These are phyloP conservation scores for Arvicanthis niloticus DNA, from an alignment of 2,113 vertebrate species.

Conservation along the genomic window DNA sequence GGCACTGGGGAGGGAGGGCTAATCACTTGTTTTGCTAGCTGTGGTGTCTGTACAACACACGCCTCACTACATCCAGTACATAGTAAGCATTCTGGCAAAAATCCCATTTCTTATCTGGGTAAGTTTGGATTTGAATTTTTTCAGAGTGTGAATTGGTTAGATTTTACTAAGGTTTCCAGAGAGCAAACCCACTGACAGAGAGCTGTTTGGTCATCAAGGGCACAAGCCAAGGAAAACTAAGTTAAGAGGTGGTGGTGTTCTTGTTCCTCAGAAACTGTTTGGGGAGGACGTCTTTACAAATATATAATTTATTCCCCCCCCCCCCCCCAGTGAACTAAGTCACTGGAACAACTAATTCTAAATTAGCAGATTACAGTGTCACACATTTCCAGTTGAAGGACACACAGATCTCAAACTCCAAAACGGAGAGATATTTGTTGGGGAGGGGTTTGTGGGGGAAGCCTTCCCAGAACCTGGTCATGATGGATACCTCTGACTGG, in stretches of 20 bases:
- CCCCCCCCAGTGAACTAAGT: not conserved
- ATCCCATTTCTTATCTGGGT: conserved; percentile 35
- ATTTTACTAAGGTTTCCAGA: conserved; percentile 68
- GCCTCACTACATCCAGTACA: conserved; percentile 12
- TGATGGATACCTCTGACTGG: not conserved
- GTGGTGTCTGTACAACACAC: not conserved
- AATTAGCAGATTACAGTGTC: not conserved
- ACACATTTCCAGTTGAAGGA: not conserved
- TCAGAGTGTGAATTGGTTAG: conserved; percentile 24
- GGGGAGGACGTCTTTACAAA: conserved; percentile 39
- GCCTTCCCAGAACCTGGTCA: not conserved
- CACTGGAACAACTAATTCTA: conserved; percentile 42
- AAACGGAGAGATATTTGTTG: not conserved
- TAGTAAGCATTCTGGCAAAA: conserved; percentile 61
- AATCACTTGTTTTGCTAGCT: not conserved
- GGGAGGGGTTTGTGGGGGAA: no score
- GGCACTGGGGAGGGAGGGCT: not conserved
- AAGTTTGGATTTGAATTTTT: conserved; percentile 57
- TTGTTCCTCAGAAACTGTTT: conserved; percentile 48
- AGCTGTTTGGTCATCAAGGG: not conserved
- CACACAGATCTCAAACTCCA: not conserved
- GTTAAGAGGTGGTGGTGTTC: conserved; percentile 45
- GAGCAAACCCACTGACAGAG: conserved; percentile 47
- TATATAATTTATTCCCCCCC: not conserved
- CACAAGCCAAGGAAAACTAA: conserved; percentile 61